Conservation (phyloP, 2,113 vertebrate species). For the Lepisosteus osseus region DNA sequence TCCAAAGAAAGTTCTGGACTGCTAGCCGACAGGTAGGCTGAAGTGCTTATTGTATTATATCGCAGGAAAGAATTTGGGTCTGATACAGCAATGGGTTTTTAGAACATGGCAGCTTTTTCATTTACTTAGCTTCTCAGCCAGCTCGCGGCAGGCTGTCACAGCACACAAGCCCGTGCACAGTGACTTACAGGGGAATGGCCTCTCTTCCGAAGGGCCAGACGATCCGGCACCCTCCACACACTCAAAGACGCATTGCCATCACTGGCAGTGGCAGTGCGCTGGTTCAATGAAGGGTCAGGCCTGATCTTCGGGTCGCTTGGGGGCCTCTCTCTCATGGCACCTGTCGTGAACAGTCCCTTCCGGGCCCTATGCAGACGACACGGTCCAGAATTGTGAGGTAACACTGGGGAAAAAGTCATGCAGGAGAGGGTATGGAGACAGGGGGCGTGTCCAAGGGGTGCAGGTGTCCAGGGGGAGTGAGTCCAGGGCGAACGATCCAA, state of each 20-base stretch:
- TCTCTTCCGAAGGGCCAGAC: background rate
- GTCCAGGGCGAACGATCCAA: no score
- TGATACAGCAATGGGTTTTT: slow-evolving; percentile 13
- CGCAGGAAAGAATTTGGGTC: slow-evolving; percentile 9
- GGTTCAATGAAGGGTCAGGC: no score
- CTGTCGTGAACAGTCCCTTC: no score
- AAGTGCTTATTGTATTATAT: slow-evolving; percentile 15
- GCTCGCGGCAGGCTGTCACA: background rate
- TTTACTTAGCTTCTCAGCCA: slow-evolving; percentile 17
- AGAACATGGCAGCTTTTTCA: slow-evolving; percentile 10
- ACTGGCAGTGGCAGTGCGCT: no score
- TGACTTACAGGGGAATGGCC: background rate
- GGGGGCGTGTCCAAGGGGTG: no score
- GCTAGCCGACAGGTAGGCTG: slow-evolving; percentile 90
- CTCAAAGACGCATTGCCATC: background rate
- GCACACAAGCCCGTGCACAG: slow-evolving; percentile 2
- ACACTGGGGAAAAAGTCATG: no score
- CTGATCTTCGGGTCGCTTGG: no score
- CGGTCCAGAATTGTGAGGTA: no score
- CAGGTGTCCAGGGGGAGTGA: no score
- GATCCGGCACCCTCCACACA: background rate
- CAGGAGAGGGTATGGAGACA: no score
- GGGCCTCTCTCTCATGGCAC: no score
- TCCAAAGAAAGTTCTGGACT: slow-evolving; percentile 97
- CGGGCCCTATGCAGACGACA: no score